phyloP scores from a whole-genome alignment of 2,888 invertebrate genomes.

The Drosophila leonis region DNA sequence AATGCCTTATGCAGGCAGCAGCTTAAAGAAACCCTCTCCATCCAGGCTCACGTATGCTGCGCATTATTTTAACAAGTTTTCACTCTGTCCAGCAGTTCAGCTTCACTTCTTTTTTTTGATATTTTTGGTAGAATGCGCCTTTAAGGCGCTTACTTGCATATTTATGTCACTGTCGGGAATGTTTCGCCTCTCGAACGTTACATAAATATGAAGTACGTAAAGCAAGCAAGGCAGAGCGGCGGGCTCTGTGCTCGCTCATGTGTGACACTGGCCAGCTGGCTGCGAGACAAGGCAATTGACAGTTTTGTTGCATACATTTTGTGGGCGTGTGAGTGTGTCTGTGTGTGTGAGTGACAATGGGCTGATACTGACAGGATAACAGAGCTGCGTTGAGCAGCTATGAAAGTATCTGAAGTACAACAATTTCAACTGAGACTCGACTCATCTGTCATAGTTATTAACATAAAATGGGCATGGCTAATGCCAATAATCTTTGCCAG shows the following conservation, averaged over 20 bases:
- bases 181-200: constrained; percentile 45
- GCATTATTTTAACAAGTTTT: constrained; percentile 70
- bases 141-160: constrained; percentile 80
- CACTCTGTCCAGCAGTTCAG: constrained; percentile 20
- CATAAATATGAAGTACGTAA: constrained; percentile 50
- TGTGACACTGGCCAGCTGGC: constrained; percentile 68
- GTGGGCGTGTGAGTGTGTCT: constrained; percentile 1
- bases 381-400: not conserved
- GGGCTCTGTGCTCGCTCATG: constrained; percentile 52
- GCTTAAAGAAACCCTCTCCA: constrained; percentile 57
- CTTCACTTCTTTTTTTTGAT: not conserved
- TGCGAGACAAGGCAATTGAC: constrained; percentile 57
- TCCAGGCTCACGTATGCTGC: constrained; percentile 33
- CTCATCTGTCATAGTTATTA: constrained; percentile 43
- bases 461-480: constrained; percentile 26
- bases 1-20: constrained; percentile 69
- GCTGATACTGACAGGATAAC: constrained; percentile 55
- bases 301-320: constrained; percentile 71
- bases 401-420: constrained; percentile 38
- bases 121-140: constrained; percentile 40
- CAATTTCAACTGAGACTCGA: constrained; percentile 46
- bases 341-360: constrained; percentile 39
- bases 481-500: constrained; percentile 3
- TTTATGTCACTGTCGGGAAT: constrained; percentile 72
- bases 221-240: not conserved